Evolutionary conservation across 2,888 invertebrate genomes (phyloP).

Genomic region (Himalopsyche japonica): DNA sequence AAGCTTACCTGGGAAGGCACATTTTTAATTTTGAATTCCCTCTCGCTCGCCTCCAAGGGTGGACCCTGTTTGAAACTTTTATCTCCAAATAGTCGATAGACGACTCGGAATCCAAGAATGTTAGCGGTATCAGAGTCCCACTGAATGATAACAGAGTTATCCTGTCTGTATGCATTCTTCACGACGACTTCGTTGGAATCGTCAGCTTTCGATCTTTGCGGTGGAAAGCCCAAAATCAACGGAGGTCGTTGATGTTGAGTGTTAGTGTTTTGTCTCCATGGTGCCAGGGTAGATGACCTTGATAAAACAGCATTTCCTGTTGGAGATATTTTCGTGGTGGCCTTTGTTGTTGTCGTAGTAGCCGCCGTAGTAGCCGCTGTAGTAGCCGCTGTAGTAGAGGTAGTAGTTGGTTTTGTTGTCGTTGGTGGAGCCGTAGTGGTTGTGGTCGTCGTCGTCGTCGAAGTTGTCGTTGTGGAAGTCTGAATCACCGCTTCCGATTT

Average conservation of each 20-base stretch:
- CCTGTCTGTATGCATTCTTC: slow-evolving; percentile 82
- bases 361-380: slow-evolving; percentile 22
- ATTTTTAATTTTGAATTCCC: slow-evolving; percentile 91
- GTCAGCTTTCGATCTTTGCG: slow-evolving; percentile 66
- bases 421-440: slow-evolving; percentile 43
- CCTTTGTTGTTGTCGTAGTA: neutral
- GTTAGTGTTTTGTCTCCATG: slow-evolving; percentile 55
- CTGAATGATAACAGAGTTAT: slow-evolving; percentile 85
- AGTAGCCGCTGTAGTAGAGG: slow-evolving; percentile 41
- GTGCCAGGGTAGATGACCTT: slow-evolving; percentile 53
- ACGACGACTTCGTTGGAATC: slow-evolving; percentile 79
- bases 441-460: slow-evolving; percentile 45
- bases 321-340: slow-evolving; percentile 2
- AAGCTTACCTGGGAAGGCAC: slow-evolving; percentile 78
- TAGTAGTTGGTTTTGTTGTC: slow-evolving; percentile 42
- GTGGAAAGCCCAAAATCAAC: slow-evolving; percentile 71
- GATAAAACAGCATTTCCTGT: slow-evolving; percentile 43
- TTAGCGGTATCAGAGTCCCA: slow-evolving; percentile 90
- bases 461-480: slow-evolving; percentile 45
- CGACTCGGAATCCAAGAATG: slow-evolving; percentile 86
- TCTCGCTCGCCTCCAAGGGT: slow-evolving; percentile 83
- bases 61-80: slow-evolving; percentile 89
- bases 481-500: slow-evolving; percentile 45
- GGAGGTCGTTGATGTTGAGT: slow-evolving; percentile 66
- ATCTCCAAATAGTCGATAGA: slow-evolving; percentile 87